Base-by-base conservation (phyloP, 2,113 vertebrate species). In the Gymnorhina tibicen region DNA sequence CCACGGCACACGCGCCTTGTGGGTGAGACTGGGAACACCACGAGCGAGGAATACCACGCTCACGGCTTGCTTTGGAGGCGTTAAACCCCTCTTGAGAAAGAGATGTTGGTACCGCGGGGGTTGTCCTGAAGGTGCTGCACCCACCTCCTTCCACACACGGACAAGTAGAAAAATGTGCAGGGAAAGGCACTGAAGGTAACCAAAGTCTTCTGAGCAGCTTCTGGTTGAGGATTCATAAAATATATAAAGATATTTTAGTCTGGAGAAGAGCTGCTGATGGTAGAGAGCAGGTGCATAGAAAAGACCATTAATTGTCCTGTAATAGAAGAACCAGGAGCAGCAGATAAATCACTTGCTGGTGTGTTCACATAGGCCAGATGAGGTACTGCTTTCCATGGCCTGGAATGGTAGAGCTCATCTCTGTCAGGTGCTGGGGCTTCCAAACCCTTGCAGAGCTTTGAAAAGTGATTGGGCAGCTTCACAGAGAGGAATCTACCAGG, bases 1-100 rank as follows among this genome's bases (percentile, higher is more conserved):
- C 24, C 55, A 0, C 14, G 44, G 20, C 0, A 5, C 9, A 0
- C 0, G 10, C 53, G 32, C 28, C 16, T 7, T 7, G 16, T 1
- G 7, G 59, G 27, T 26, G 39, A 58, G 7, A 9, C 13, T 5
- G 4, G 35, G 3, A 17, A 3, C 6, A 2, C 16, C 22, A 1
- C 2, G 2, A 17, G 42, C 16, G 16, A 18, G 42, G 42, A 44
- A 2, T 6, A 2, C 15, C 22, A 1, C 2, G 2, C 28, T 37
- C 47, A 5, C 22, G 16, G 47, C 41, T 50, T 9, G 37, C 9
- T 49, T 41, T n/a, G 30, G 37, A 46, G 37, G 10, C 22, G 28
- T 39, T 35, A 39, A 76, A 18, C 18, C 11, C 42, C 46, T 63
- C 37, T 18, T 16, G 50, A 12, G 10, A 62, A 52, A 30, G 1